Base-by-base conservation (phyloP, 1,140 invertebrate species). In the Dermatophagoides farinae region DNA sequence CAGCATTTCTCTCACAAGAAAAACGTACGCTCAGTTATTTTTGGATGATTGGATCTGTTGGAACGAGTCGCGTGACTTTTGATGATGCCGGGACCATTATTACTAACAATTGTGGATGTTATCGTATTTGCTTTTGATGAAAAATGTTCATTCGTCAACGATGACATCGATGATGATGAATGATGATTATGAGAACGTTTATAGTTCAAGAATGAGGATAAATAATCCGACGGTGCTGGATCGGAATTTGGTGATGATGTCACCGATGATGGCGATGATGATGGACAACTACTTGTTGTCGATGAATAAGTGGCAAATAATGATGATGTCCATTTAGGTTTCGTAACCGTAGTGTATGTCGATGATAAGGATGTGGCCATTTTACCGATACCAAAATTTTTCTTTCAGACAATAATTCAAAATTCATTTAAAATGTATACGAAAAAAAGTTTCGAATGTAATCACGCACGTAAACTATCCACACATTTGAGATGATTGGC, bases 281-380 rank as follows among this genome's bases (percentile, higher is more conserved):
- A 53, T 38, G 51, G 12, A 53, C 23, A 55, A 55, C 38, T 18
- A 4, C 5, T n/a, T 41, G 53, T 14, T 38, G 47, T 20, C 4
- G 53, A 38, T 11, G 53, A 23, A 25, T 55, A 55, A 11, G 5
- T 55, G 5, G 6, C 53, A 55, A 55, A 55, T 14, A 55, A 39
- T n/a, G 53, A n/a, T 44, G 53, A 55, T 11, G 53, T 25, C 53
- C 53, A 55, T 25, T 55, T 55, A 11, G 53, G 53, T 25, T 55
- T 55, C 16, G 16, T 38, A 16, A 20, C 12, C 25, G 53, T 20
- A 25, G 14, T 40, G 8, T 31, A 4, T 2, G 31, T 31, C 31
- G 31, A 31, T 31, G 31, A 31, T 8, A 31, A 8, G 4, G 47
- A 50, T 20, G 53, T 38, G 1, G 53, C 53, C 53, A 55, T 55